A percentile compares a stretch with the other conserved stretches of the same genome.
Conservation (phyloP, 2,888 invertebrate genomes). For the Orchesella flavescens region DNA sequence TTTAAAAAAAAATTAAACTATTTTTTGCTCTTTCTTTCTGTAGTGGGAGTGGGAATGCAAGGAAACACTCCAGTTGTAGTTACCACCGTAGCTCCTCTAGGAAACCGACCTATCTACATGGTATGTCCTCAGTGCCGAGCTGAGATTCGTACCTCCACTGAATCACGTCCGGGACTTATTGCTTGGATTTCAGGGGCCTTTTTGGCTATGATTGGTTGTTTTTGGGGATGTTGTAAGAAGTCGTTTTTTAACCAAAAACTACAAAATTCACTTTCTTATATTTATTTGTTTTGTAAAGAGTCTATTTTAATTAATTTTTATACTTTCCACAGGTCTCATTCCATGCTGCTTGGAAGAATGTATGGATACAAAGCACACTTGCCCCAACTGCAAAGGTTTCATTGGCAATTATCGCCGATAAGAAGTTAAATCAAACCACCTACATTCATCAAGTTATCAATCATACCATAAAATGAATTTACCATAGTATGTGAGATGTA, state of each 20-base stretch:
- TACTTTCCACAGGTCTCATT: constrained; percentile 78
- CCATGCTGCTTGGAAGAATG: constrained; percentile 94
- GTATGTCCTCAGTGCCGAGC: constrained; percentile 90
- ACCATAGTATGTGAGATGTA: no score
- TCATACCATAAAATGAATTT: no score
- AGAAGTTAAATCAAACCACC: neutral
- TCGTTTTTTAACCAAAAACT: no score
- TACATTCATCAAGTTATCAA: no score
- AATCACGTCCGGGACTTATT: constrained; percentile 87
- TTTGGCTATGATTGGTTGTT: constrained; percentile 86
- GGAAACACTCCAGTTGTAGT: constrained; percentile 80
- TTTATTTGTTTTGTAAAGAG: no score
- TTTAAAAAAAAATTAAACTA: no score
- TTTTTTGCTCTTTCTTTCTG: no score
- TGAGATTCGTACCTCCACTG: constrained; percentile 87
- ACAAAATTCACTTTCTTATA: no score
- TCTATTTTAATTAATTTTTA: no score
- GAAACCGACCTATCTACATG: constrained; percentile 88
- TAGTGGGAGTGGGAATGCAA: constrained; percentile 35
- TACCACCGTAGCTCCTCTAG: constrained; percentile 87
- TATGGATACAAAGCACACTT: constrained; percentile 90
- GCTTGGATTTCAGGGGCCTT: constrained; percentile 88
- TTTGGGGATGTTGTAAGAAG: constrained; percentile 66
- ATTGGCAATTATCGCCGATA: constrained; percentile 83
- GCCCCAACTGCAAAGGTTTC: constrained; percentile 89